Evolutionary conservation across 2,113 vertebrate genomes (phyloP), one percentile per base, ranked within the genome.

Genomic region (Panurus biarmicus): DNA sequence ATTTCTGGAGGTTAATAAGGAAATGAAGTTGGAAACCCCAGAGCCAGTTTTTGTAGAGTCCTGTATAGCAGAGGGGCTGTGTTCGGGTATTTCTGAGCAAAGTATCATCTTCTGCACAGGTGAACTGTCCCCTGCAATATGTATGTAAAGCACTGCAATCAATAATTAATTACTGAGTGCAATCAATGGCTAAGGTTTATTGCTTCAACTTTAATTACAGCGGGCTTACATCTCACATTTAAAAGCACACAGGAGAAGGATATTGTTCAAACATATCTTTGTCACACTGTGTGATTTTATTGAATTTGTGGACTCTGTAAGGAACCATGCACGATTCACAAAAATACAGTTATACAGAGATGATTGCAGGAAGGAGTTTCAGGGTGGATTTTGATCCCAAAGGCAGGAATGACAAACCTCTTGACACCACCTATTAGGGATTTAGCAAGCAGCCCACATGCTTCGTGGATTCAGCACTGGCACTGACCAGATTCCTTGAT

Each of bases 131-230:
- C 90, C 87, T 94, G 87, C 83, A 91, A 88, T 85, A 85, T 36
- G 73, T 75, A 77, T 74, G 87, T 61, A 90, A 95, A 90, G 82
- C 57, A 53, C 91, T 93, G 87, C 95, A 94, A 91, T 96, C 95
- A 90, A 91, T 93, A 94, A 95, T 95, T 94, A 94, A 96, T 85
- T 93, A 91, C 89, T 92, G 93, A 93, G 85, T 76, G 75, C 83
- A 90, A 94, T 95, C 93, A 95, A 78, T 90, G 87, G 65, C 73
- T 83, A 56, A 58, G 85, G 64, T 67, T 94, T 95, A 90, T 89
- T 92, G 82, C 94, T 92, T 93, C 91, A 86, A 70, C 91, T 96
- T 95, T 93, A 94, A 96, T 94, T 94, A 96, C 82, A 93, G 4
- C 10, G 3, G 80, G 36, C 75, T 94, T 85, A 42, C 31, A 26